phyloP scores from a whole-genome alignment of 2,113 vertebrate genomes.

The Cinclus mexicanus region DNA sequence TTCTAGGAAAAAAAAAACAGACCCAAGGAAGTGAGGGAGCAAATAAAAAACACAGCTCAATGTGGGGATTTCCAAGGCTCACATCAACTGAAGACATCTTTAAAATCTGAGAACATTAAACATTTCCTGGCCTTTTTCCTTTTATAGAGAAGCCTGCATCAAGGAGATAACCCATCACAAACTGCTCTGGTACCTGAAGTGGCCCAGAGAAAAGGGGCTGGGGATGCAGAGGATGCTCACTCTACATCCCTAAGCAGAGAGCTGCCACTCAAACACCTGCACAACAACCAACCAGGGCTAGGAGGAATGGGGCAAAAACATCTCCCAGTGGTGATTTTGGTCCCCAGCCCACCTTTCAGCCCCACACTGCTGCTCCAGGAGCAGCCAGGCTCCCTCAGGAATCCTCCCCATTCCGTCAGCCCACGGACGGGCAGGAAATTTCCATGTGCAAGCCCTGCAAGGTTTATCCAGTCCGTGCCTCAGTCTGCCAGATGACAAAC shows the following conservation, averaged over 20 bases:
- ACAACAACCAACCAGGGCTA: background rate
- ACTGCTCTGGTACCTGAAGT: background rate
- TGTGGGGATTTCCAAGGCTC: background rate
- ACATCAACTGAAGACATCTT: rapidly evolving
- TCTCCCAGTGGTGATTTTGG: background rate
- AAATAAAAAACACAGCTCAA: background rate
- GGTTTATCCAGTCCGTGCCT: background rate
- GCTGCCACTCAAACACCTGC: rapidly evolving
- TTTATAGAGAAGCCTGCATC: background rate
- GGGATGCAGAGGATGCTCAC: background rate
- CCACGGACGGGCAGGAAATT: background rate
- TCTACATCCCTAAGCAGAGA: background rate
- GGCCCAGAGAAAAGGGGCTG: background rate
- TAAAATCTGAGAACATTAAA: background rate
- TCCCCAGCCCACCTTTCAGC: rapidly evolving
- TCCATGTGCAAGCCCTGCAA: background rate
- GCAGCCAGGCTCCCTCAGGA: background rate
- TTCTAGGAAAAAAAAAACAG: background rate
- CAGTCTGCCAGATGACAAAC: slow-evolving; percentile 50
- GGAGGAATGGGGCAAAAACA: background rate
- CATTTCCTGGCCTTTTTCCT: background rate
- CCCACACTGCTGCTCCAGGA: background rate
- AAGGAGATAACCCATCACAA: background rate
- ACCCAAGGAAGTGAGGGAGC: background rate
- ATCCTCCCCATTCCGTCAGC: rapidly evolving